Conservation (phyloP, 2,113 vertebrate species). For the Clarias macrocephalus region DNA sequence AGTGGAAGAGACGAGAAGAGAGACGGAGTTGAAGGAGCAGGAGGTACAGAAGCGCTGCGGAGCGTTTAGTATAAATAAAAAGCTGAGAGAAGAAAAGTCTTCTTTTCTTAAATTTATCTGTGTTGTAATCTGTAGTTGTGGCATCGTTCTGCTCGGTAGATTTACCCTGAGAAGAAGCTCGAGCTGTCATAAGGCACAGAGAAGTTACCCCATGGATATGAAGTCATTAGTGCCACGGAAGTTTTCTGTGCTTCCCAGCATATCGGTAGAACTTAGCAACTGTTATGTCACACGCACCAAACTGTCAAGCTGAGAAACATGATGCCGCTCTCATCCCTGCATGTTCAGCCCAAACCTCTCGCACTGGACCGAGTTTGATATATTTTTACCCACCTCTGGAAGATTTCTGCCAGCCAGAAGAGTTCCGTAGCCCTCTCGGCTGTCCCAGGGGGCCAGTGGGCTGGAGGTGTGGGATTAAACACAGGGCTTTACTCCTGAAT, state of each 20-base stretch:
- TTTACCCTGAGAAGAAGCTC: neutral
- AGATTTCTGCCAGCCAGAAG: constrained; percentile 31
- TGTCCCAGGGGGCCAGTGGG: constrained; percentile 33
- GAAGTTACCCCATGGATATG: constrained; percentile 7
- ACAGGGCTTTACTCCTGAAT: constrained; percentile 44
- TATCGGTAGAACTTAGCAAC: neutral
- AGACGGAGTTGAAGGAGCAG: neutral
- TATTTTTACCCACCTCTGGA: constrained; percentile 24
- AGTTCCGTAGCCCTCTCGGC: constrained; percentile 28
- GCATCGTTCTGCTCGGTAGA: neutral
- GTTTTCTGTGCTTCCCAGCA: neutral
- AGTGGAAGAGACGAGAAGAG: constrained; percentile 2
- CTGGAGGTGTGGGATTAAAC: constrained; percentile 39
- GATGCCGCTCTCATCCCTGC: neutral
- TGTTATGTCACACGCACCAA: neutral
- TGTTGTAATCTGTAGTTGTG: constrained; percentile 9
- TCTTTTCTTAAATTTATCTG: constrained; percentile 18
- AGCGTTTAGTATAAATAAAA: constrained; percentile 16
- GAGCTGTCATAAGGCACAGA: neutral
- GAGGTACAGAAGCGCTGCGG: neutral
- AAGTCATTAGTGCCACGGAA: constrained; percentile 17
- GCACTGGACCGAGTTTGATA: neutral
- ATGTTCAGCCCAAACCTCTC: constrained; percentile 26
- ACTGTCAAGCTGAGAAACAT: neutral
- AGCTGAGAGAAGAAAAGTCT: neutral